These are phyloP conservation scores for Tachystola acroxantha DNA, from an alignment of 2,888 invertebrate genomes.

Conservation along the genomic window DNA sequence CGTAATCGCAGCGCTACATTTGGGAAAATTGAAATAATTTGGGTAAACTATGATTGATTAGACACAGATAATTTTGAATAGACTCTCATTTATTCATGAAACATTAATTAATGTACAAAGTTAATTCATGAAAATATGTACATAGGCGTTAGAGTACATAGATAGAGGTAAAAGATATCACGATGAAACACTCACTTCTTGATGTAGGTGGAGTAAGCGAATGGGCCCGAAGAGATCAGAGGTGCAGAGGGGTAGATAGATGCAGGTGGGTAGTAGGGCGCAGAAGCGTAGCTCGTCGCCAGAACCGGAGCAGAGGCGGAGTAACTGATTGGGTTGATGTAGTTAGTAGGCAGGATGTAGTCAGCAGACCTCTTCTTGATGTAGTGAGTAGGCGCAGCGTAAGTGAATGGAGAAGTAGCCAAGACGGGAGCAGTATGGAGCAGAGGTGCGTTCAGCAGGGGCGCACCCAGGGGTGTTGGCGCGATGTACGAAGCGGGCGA, in stretches of 20 bases:
- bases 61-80: not conserved
- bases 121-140: not conserved
- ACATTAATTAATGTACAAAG: not conserved
- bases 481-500: slow-evolving; percentile 18
- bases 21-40: too few species aligned
- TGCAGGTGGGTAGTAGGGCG: slow-evolving; percentile 24
- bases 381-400: slow-evolving; percentile 32
- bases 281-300: slow-evolving; percentile 11
- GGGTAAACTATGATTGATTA: not conserved
- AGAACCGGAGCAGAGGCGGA: slow-evolving; percentile 14
- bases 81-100: slow-evolving; percentile 2
- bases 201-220: slow-evolving; percentile 4
- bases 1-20: too few species aligned
- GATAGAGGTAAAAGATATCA: not conserved
- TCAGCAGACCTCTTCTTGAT: slow-evolving; percentile 5
- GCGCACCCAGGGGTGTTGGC: slow-evolving; percentile 24
- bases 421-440: slow-evolving; percentile 15
- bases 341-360: slow-evolving; percentile 4
- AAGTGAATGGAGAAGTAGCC: slow-evolving; percentile 33
- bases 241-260: slow-evolving; percentile 37
- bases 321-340: slow-evolving; percentile 24
- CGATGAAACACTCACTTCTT: slow-evolving; percentile 1
- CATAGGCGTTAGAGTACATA: not conserved
- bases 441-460: slow-evolving; percentile 25
- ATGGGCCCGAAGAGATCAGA: not conserved